Percentiles rank a stretch among this genome's conserved stretches.
Evolutionary conservation across 2,113 vertebrate species (phyloP).

Genomic region (Trogon melanurus): DNA sequence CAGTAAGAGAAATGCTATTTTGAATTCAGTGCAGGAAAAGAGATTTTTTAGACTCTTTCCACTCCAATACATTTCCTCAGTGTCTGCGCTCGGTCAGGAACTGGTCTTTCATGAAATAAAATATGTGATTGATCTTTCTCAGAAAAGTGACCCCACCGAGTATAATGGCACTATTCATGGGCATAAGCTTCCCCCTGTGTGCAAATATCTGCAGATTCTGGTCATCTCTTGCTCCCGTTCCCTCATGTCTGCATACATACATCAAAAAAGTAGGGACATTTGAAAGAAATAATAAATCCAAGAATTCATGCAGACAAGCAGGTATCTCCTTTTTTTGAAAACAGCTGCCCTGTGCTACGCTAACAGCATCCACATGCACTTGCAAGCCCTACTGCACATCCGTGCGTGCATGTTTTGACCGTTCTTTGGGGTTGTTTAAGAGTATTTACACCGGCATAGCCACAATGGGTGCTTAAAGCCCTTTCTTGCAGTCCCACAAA

Average conservation of each 20-base stretch:
- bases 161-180: slow-evolving; percentile 3
- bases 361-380: neutral
- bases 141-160: neutral
- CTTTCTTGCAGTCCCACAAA: neutral
- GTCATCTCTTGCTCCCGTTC: neutral
- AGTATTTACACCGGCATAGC: neutral
- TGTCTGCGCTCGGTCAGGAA: neutral
- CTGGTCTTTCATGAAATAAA: neutral
- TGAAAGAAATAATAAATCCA: neutral
- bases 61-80: neutral
- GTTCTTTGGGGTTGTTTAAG: neutral
- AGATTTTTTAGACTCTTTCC: slow-evolving; percentile 57
- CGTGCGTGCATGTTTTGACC: neutral
- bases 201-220: neutral
- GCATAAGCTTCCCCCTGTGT: neutral
- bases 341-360: neutral
- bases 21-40: slow-evolving; percentile 52
- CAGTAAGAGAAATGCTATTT: slow-evolving; percentile 53
- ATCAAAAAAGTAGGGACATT: neutral
- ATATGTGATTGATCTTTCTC: neutral
- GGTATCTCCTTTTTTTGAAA: neutral
- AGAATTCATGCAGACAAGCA: neutral
- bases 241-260: neutral
- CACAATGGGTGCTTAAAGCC: neutral
- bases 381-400: neutral